Evolutionary conservation across 2,888 invertebrate genomes (phyloP), one percentile per base, ranked within the genome.

Genomic region (Aphodius granarius): DNA sequence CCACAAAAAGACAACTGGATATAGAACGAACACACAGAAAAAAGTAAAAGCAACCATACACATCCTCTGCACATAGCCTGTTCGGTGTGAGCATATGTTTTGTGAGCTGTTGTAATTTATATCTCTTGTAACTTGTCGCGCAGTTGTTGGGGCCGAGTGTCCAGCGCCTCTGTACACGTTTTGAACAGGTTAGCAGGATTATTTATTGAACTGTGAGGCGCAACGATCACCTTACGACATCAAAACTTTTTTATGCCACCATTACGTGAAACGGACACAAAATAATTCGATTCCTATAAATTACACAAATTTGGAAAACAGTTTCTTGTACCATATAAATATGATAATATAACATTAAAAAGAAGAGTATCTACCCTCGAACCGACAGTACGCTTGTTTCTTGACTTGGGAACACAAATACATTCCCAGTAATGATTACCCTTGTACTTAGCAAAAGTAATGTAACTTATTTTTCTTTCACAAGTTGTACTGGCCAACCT

Each of bases 111-210:
- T 43, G 43, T 43, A 43, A 43, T 43, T 43, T 43, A 43, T 43
- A 43, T 43, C 43, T 43, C 43, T 43, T 43, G 43, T 43, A 43
- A 43, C 43, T 43, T 43, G 43, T 43, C 43, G 43, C 43, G 43
- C 43, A 43, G 43, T 43, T 43, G 43, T 43, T 43, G 43, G 43
- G 43, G 74, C 76, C 78, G 78, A 78, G 71, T 78, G 79, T 78
- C 79, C 79, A 78, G 74, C 71, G 74, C 74, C 65, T 70, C 71
- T 74, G 71, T 71, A 74, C 74, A 71, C 19, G 18, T 74, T 63
- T 43, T 43, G 43, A 43, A 43, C 43, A 43, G 43, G 43, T 43
- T 43, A 43, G 9, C 2, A 43, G 43, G 43, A 43, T 43, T 43
- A 43, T 43, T 43, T 43, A 43, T 43, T 43, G 43, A 43, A 43